Conservation (phyloP, 2,113 vertebrate species). For the Gavia stellata region DNA sequence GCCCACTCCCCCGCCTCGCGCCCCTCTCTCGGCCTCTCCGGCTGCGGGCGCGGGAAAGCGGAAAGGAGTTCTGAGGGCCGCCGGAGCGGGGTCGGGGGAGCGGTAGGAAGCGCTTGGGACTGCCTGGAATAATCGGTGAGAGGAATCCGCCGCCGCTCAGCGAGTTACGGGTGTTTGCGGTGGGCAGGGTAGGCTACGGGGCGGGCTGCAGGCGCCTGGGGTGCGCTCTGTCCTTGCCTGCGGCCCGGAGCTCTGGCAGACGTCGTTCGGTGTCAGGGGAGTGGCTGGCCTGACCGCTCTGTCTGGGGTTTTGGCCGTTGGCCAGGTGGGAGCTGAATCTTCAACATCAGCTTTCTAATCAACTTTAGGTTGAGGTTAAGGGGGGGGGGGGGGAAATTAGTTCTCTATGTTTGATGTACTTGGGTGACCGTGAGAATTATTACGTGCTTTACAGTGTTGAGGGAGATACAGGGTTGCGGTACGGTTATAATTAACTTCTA, state of each 20-base stretch:
- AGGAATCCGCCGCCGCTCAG: rapidly evolving
- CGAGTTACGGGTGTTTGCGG: rapidly evolving
- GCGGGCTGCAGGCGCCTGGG: neutral
- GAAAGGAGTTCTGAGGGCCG: neutral
- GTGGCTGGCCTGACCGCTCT: neutral
- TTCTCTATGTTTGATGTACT: neutral
- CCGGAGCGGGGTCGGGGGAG: neutral
- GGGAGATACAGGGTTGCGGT: neutral
- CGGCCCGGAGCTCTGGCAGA: rapidly evolving
- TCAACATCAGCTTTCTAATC: rapidly evolving
- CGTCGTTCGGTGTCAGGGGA: rapidly evolving
- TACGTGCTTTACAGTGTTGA: neutral
- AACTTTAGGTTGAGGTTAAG: rapidly evolving
- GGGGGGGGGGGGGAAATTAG: neutral
- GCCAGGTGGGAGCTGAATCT: neutral
- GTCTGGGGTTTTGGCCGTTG: rapidly evolving
- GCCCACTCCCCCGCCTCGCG: neutral
- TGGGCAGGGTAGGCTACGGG: neutral
- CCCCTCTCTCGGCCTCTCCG: too few relatives aligned
- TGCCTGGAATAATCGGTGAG: rapidly evolving
- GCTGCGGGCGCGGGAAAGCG: neutral
- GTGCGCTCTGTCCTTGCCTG: neutral
- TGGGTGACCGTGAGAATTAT: neutral
- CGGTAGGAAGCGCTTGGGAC: neutral
- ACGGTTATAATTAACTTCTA: rapidly evolving